These are phyloP conservation scores for Cotesia chilonis DNA, from an alignment of 1,140 invertebrate species.

Conservation along the genomic window DNA sequence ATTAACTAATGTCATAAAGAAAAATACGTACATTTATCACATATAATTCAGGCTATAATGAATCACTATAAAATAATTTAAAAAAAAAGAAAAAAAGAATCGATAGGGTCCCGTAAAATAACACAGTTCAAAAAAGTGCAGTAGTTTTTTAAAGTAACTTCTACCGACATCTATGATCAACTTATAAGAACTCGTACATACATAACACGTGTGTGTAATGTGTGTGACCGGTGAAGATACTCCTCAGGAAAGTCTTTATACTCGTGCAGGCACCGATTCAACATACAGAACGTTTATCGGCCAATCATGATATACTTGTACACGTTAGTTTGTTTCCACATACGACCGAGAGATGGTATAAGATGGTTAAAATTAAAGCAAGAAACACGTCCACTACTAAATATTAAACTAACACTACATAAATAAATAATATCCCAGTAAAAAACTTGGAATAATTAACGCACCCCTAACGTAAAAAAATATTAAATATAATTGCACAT, in stretches of 20 bases:
- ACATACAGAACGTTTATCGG: slow-evolving; percentile 54
- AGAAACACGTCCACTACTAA: background rate
- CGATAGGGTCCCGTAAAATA: background rate
- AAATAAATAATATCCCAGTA: background rate
- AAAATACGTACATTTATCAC: no score
- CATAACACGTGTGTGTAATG: slow-evolving; percentile 17
- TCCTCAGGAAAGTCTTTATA: background rate
- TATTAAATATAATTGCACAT: no score
- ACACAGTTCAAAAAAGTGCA: slow-evolving; percentile 8
- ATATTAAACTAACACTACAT: background rate
- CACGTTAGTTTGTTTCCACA: slow-evolving; percentile 52
- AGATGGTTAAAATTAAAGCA: background rate
- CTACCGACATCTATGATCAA: slow-evolving; percentile 64
- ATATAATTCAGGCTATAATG: no score
- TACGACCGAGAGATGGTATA: slow-evolving; percentile 59
- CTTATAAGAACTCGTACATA: slow-evolving; percentile 49
- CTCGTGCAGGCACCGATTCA: slow-evolving; percentile 35
- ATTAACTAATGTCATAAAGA: no score
- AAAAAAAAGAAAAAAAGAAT: no score
- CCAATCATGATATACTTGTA: slow-evolving; percentile 44
- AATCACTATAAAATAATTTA: background rate
- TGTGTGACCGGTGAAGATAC: background rate
- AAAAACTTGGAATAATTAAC: no score
- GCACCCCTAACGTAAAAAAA: no score
- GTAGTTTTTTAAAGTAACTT: slow-evolving; percentile 25